phyloP scores from a whole-genome alignment of 2,113 vertebrate species.

The Alces alces region DNA sequence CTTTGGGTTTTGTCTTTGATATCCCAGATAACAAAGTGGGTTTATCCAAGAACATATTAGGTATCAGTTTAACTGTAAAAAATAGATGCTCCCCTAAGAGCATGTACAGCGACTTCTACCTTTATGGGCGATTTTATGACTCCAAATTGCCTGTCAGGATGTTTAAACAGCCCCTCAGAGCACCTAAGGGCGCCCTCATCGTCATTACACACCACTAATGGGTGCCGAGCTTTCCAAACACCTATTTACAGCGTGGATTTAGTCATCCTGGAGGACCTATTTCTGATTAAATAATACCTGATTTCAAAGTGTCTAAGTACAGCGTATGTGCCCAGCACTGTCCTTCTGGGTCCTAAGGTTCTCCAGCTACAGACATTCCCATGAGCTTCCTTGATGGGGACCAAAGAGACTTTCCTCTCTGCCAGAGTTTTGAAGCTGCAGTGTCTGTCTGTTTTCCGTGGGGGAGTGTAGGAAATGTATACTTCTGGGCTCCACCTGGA shows the following conservation, averaged over 20 bases:
- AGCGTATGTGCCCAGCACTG: not conserved
- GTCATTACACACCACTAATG: constrained; percentile 69
- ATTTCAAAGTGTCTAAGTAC: constrained; percentile 46
- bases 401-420: not conserved
- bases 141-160: constrained; percentile 48
- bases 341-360: constrained; percentile 2
- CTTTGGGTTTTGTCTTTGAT: not conserved
- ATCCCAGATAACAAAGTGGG: not conserved
- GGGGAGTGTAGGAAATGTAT: not conserved
- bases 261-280: constrained; percentile 69
- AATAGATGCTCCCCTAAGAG: constrained; percentile 6
- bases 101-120: not conserved
- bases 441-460: not conserved
- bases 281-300: constrained; percentile 65
- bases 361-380: not conserved
- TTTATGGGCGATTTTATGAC: constrained; percentile 50
- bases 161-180: constrained; percentile 48
- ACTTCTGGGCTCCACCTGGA: not conserved
- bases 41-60: constrained; percentile 1
- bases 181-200: not conserved
- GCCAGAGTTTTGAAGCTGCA: not conserved
- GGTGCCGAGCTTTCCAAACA: constrained; percentile 64
- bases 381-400: not conserved
- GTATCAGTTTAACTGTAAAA: constrained; percentile 51
- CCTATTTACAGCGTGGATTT: constrained; percentile 71